phyloP scores from a whole-genome alignment of 2,797 vertebrate species.

The Hyperoplus immaculatus region DNA sequence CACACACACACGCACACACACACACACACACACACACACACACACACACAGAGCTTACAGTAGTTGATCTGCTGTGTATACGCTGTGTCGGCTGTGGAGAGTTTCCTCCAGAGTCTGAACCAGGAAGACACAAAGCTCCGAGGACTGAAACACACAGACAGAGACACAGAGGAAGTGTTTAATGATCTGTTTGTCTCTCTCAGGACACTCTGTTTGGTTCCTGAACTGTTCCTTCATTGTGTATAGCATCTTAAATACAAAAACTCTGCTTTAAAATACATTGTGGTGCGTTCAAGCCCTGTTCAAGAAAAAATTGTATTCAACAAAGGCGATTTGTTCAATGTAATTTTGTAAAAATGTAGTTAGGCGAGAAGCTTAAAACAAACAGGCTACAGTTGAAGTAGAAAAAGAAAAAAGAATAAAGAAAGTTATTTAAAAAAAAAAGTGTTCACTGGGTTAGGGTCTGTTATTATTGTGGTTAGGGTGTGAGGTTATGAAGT shows the following conservation, averaged over 20 bases:
- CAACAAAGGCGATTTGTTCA: too few species aligned
- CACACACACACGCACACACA: conserved; percentile 49
- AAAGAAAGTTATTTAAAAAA: too few species aligned
- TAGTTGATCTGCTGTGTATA: conserved; percentile 80
- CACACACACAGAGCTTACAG: conserved; percentile 75
- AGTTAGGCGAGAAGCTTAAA: too few species aligned
- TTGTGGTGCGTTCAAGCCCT: too few species aligned
- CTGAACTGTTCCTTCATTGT: too few species aligned
- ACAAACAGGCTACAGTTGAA: too few species aligned
- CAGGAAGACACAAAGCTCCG: conserved; percentile 85
- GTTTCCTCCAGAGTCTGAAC: conserved; percentile 85
- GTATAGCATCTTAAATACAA: too few species aligned
- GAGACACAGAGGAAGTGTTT: background rate
- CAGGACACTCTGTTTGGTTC: background rate
- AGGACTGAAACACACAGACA: conserved; percentile 77
- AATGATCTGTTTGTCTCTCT: background rate
- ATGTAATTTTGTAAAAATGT: too few species aligned
- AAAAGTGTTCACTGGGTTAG: background rate
- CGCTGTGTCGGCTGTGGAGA: conserved; percentile 66
- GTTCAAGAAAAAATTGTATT: too few species aligned
- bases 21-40: conserved; percentile 44
- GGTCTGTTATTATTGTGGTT: too few species aligned
- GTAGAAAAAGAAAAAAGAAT: too few species aligned
- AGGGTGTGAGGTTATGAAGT: too few species aligned
- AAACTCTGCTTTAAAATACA: background rate